Evolutionary conservation across 2,797 vertebrate genomes (phyloP), one percentile per base, ranked within the genome.

Genomic region (Kryptolebias ocellatus): DNA sequence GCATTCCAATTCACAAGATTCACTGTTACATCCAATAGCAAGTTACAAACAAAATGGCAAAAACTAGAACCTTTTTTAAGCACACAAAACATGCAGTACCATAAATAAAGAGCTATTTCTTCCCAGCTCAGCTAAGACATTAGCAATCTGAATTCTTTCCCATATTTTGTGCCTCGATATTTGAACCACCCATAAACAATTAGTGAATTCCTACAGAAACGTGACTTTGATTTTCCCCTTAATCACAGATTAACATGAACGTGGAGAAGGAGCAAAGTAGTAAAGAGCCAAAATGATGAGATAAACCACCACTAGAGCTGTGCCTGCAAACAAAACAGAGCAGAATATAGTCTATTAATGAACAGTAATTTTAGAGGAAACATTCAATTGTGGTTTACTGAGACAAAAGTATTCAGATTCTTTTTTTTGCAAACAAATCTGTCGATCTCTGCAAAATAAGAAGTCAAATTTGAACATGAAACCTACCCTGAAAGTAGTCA

Each of bases 401-500:
- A 16, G 16, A 46, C 4, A 17, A 46, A n/a, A 2, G 1, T 8
- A 18, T 20, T 49, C 31, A 5, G 31, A 34, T 34, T 34, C 31
- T 6, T 49, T 18, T 1, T 7, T 18, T 17, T n/a, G 1, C 8
- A 47, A 47, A n/a, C 7, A 49, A 18, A 49, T 47, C 12, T 24
- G 10, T 17, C n/a, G 46, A 18, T n/a, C n/a, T 17, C n/a, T 5
- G 17, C 46, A n/a, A 47, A 17, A 47, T 47, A 3, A 34, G 5
- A 4, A 3, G 18, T 44, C 1, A 44, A 6, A 20, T 24, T 44
- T 14, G 3, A 57, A 57, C 55, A 2, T n/a, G 7, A 15, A 44
- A 66, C 84, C 62, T 79, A 96, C 96, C 96, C 89, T 96, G 95
- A 78, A 97, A 96, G 64, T 95, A 97, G 81, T 97, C 96, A 42